Evolutionary conservation across 2,797 vertebrate genomes (phyloP).

Genomic region (Pseudochirops cupreus): DNA sequence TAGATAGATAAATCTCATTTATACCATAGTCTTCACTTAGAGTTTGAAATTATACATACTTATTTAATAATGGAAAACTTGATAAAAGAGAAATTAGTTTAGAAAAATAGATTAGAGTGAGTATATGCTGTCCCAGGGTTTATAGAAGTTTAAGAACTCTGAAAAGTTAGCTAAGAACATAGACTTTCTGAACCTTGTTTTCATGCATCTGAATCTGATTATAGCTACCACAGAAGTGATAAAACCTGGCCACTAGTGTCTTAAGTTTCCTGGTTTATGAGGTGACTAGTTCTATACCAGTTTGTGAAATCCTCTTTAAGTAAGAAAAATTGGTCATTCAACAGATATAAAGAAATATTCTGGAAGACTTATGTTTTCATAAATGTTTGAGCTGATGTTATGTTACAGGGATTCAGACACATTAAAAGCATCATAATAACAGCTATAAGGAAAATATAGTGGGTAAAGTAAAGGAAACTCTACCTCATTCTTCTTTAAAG

Average conservation of each 20-base stretch:
- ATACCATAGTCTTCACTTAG: neutral
- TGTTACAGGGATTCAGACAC: constrained; percentile 71
- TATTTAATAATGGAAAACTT: neutral
- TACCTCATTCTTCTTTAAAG: constrained; percentile 86
- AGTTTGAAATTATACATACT: constrained; percentile 1
- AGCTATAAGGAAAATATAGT: constrained; percentile 74
- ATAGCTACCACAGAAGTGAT: neutral
- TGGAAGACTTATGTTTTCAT: constrained; percentile 63
- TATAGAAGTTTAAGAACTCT: neutral
- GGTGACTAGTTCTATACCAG: neutral
- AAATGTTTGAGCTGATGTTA: constrained; percentile 64
- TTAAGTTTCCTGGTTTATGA: neutral
- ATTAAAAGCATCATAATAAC: constrained; percentile 70
- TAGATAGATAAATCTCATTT: neutral
- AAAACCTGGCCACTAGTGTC: neutral
- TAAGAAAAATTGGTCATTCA: constrained; percentile 48
- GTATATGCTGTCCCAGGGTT: constrained; percentile 15
- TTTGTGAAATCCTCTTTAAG: constrained; percentile 46
- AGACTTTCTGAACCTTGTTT: neutral
- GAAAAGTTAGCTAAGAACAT: neutral
- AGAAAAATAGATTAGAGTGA: neutral
- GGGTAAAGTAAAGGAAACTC: constrained; percentile 82
- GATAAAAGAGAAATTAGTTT: neutral
- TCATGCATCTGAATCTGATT: constrained; percentile 5
- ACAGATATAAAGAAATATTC: constrained; percentile 35